These are phyloP conservation scores for Dexiosoma caninum DNA, from an alignment of 2,888 invertebrate genomes.

Conservation along the genomic window DNA sequence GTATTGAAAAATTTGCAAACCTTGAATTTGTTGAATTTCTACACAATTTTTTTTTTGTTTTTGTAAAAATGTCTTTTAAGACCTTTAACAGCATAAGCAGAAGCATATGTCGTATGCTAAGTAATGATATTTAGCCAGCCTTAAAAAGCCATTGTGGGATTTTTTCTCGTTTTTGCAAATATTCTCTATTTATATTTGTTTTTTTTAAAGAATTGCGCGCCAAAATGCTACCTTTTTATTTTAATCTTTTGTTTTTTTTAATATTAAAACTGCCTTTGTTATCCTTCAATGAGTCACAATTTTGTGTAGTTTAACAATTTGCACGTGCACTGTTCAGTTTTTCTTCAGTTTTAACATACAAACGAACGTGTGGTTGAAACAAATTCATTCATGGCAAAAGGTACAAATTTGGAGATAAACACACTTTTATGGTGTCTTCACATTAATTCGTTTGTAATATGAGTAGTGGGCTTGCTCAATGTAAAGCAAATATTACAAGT, in stretches of 20 bases:
- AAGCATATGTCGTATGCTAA: neutral
- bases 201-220: conserved; percentile 45
- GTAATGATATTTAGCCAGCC: conserved; percentile 39
- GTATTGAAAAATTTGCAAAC: neutral
- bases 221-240: conserved; percentile 42
- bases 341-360: neutral
- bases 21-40: neutral
- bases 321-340: conserved; percentile 46
- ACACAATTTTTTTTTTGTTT: neutral
- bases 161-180: conserved; percentile 7
- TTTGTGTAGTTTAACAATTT: conserved; percentile 15
- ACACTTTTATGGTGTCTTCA: conserved; percentile 26
- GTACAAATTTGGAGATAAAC: conserved; percentile 11
- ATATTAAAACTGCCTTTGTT: neutral
- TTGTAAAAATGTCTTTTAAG: neutral
- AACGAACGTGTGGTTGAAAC: conserved; percentile 24
- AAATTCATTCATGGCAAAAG: conserved; percentile 7
- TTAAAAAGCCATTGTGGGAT: conserved; percentile 50
- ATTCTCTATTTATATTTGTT: neutral
- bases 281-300: conserved; percentile 46
- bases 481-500: neutral
- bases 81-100: neutral
- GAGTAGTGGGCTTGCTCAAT: neutral
- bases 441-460: conserved; percentile 7
- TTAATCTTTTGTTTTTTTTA: conserved; percentile 3